phyloP scores from a whole-genome alignment of 2,113 vertebrate species.

The Abramis brama region DNA sequence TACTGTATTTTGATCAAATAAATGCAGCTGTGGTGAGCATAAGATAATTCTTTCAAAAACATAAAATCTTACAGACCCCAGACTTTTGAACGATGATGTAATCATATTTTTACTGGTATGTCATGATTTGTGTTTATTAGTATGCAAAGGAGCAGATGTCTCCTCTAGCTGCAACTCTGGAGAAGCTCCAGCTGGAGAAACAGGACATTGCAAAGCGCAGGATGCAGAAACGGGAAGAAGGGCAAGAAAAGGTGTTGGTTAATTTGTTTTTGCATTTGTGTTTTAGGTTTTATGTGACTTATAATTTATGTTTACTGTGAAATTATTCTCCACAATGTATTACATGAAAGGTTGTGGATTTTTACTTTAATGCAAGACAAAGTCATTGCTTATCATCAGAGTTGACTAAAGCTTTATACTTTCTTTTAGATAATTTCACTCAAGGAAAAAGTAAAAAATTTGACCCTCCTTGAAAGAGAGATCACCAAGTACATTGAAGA shows the following conservation, averaged over 20 bases:
- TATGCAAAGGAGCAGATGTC: slow-evolving; percentile 88
- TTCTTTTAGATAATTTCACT: slow-evolving; percentile 81
- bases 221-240: slow-evolving; percentile 73
- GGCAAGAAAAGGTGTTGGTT: slow-evolving; percentile 74
- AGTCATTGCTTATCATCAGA: neutral
- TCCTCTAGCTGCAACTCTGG: slow-evolving; percentile 82
- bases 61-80: neutral
- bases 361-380: neutral
- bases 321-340: neutral
- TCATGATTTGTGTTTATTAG: slow-evolving; percentile 69
- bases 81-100: neutral
- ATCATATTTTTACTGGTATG: neutral
- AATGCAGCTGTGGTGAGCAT: neutral
- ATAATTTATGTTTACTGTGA: neutral
- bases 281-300: neutral
- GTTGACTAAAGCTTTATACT: neutral
- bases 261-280: neutral
- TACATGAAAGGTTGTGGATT: slow-evolving; percentile 29
- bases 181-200: slow-evolving; percentile 89
- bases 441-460: slow-evolving; percentile 86
- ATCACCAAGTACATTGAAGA: slow-evolving; percentile 86
- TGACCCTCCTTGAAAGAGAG: slow-evolving; percentile 80
- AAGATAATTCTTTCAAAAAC: neutral
- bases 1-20: neutral
- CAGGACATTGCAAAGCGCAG: slow-evolving; percentile 83